phyloP scores from a whole-genome alignment of 2,113 vertebrate species.

The Misgurnus mizolepis region DNA sequence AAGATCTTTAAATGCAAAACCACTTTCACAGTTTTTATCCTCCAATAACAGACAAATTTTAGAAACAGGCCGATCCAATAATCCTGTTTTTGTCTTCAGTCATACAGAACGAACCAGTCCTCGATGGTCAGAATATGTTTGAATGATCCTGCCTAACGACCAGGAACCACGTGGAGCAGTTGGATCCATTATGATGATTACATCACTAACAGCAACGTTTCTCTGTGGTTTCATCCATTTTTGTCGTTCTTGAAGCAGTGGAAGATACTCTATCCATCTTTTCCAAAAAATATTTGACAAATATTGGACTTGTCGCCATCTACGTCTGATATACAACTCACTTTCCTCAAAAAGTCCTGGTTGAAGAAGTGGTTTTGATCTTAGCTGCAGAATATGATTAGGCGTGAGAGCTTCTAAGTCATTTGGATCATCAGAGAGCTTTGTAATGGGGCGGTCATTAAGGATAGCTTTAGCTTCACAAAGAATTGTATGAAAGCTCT shows the following conservation, averaged over 20 bases:
- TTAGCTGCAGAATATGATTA: constrained; percentile 35
- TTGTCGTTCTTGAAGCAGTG: constrained; percentile 29
- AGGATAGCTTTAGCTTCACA: not conserved
- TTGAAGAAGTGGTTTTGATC: constrained; percentile 15
- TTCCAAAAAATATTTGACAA: not conserved
- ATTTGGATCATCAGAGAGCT: constrained; percentile 29
- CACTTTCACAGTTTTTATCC: too few species aligned
- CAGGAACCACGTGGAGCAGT: too few species aligned
- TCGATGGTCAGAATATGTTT: too few species aligned
- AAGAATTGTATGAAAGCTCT: constrained; percentile 33
- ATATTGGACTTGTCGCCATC: constrained; percentile 37
- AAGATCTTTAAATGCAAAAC: too few species aligned
- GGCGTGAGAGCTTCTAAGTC: constrained; percentile 32
- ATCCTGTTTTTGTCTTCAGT: too few species aligned
- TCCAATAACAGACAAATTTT: too few species aligned
- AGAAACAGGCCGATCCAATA: too few species aligned
- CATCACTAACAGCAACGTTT: not conserved
- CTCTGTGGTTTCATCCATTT: constrained; percentile 14
- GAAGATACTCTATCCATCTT: constrained; percentile 25
- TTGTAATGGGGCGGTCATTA: constrained; percentile 25
- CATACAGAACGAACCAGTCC: too few species aligned
- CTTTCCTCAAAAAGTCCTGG: constrained; percentile 19
- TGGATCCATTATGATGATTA: too few species aligned
- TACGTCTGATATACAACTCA: constrained; percentile 20
- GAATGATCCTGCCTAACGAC: too few species aligned